Conservation (phyloP, 2,888 invertebrate genomes). For the Ochropleura plecta region DNA sequence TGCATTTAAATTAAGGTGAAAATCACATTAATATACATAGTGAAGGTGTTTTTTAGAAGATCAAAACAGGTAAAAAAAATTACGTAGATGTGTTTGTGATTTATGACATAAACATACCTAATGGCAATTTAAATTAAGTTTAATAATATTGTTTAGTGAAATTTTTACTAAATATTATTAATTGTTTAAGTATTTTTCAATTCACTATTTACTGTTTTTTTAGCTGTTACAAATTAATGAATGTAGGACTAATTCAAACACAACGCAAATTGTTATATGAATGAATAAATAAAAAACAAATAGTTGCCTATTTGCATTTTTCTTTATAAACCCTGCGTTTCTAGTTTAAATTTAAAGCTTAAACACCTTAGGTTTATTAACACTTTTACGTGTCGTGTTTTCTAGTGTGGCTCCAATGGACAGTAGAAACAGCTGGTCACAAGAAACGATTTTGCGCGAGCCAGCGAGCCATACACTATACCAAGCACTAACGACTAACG, state of each 20-base stretch:
- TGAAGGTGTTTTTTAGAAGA: neutral
- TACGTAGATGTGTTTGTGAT: neutral
- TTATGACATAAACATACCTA: too few relatives aligned
- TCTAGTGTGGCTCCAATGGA: neutral
- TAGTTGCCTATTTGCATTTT: too few relatives aligned
- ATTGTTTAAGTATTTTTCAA: too few relatives aligned
- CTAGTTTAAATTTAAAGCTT: neutral
- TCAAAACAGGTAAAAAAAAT: neutral
- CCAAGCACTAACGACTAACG: neutral
- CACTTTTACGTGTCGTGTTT: neutral
- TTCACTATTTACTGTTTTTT: too few relatives aligned
- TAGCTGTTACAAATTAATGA: too few relatives aligned
- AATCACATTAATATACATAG: neutral
- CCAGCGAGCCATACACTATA: neutral
- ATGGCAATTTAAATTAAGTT: neutral
- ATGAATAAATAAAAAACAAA: too few relatives aligned
- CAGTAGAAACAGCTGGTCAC: conserved; percentile 5
- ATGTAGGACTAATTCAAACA: too few relatives aligned
- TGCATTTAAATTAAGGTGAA: neutral
- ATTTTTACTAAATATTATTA: too few relatives aligned
- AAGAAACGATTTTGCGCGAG: conserved; percentile 1
- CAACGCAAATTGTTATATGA: too few relatives aligned
- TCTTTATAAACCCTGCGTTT: neutral
- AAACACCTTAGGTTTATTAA: neutral
- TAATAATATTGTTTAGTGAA: too few relatives aligned